A percentile compares a stretch with the other conserved stretches of the same genome.
These are phyloP conservation scores for Drosophila orena DNA, from an alignment of 1,140 invertebrate species.

Conservation along the genomic window DNA sequence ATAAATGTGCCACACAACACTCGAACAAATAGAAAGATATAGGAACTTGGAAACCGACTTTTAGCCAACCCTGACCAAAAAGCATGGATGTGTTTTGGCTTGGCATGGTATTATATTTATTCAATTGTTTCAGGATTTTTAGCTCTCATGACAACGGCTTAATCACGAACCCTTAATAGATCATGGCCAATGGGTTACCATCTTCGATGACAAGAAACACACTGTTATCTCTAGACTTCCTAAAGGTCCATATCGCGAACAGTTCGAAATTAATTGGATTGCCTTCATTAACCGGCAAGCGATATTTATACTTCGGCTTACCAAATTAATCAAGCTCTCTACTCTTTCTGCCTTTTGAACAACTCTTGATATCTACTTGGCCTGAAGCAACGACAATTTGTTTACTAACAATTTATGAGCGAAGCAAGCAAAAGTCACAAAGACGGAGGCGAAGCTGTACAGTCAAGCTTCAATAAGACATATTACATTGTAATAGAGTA, in stretches of 20 bases:
- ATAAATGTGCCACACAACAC: constrained; percentile 45
- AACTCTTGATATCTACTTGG: not conserved
- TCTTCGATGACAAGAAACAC: not conserved
- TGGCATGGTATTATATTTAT: too few relatives aligned
- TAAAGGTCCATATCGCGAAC: not conserved
- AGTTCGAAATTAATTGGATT: constrained; percentile 28
- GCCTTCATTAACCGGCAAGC: constrained; percentile 25
- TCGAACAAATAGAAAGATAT: constrained; percentile 18
- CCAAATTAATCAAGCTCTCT: constrained; percentile 36
- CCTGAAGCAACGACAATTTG: constrained; percentile 32
- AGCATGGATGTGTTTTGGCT: too few relatives aligned
- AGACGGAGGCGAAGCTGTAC: constrained; percentile 6
- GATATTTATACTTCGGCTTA: constrained; percentile 40
- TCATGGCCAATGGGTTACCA: not conserved
- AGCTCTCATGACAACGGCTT: too few relatives aligned
- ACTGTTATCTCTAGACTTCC: not conserved
- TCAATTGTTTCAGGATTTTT: too few relatives aligned
- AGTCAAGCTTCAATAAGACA: constrained; percentile 1
- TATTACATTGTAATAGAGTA: too few relatives aligned
- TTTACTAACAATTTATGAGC: constrained; percentile 44
- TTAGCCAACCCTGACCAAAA: not conserved
- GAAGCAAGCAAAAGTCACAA: constrained; percentile 19
- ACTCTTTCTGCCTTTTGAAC: not conserved
- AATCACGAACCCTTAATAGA: not conserved
- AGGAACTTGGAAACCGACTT: constrained; percentile 1